Percentiles rank a stretch among this genome's conserved stretches.
These are phyloP conservation scores for Lacanobia oleracea DNA, from an alignment of 2,888 invertebrate genomes.

Conservation along the genomic window DNA sequence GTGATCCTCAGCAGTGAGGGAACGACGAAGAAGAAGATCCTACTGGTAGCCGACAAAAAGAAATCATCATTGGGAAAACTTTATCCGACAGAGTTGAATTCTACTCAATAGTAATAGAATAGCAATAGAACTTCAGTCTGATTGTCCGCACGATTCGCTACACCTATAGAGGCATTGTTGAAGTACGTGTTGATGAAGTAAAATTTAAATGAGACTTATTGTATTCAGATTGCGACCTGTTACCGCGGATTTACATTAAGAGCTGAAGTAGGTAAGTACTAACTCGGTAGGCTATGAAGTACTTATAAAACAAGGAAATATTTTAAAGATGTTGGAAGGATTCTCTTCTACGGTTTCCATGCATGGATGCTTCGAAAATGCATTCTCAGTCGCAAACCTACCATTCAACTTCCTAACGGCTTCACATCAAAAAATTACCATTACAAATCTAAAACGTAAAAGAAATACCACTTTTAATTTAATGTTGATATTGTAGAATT, in stretches of 20 bases:
- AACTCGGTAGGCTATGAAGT: slow-evolving; percentile 14
- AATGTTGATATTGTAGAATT: not conserved
- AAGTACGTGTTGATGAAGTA: slow-evolving; percentile 56
- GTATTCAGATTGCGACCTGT: slow-evolving; percentile 74
- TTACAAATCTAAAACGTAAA: not conserved
- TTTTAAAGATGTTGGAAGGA: not conserved
- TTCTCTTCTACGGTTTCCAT: not conserved
- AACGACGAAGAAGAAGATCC: no score
- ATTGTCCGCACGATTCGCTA: slow-evolving; percentile 59
- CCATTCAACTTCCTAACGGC: not conserved
- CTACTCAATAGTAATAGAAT: no score
- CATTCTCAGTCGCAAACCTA: not conserved
- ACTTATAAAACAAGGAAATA: slow-evolving; percentile 6
- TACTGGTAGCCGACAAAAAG: no score
- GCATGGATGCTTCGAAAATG: not conserved
- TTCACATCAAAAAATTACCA: not conserved
- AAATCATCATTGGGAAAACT: not conserved
- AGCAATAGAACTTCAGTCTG: slow-evolving; percentile 23
- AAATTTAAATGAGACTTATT: slow-evolving; percentile 71
- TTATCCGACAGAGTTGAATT: no score
- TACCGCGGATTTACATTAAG: slow-evolving; percentile 43
- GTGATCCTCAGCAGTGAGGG: no score
- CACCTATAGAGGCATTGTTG: slow-evolving; percentile 53
- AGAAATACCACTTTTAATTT: not conserved
- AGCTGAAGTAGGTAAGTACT: slow-evolving; percentile 17